phyloP scores from a whole-genome alignment of 2,113 vertebrate species.

The Willisornis vidua region DNA sequence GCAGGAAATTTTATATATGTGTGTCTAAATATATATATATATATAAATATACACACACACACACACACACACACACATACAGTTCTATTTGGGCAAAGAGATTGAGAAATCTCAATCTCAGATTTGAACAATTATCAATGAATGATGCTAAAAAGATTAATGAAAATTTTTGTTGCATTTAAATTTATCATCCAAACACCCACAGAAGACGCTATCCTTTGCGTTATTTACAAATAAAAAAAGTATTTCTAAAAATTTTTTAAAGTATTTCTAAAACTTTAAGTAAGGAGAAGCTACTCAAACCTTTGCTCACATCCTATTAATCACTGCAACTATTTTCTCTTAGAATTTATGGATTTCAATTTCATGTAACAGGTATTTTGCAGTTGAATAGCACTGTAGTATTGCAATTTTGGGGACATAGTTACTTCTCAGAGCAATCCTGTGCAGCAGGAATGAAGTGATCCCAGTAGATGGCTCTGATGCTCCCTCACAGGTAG shows the following conservation, averaged over 20 bases:
- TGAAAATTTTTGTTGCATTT: not conserved
- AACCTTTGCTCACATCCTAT: not conserved
- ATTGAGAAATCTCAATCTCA: not conserved
- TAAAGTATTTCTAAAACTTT: not conserved
- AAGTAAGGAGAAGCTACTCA: not conserved
- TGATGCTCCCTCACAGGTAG: slow-evolving; percentile 30
- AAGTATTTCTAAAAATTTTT: not conserved
- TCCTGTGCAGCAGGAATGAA: not conserved
- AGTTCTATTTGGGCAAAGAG: not conserved
- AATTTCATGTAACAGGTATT: not conserved
- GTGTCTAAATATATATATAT: not conserved
- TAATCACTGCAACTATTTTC: not conserved
- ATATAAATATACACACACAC: rapidly evolving
- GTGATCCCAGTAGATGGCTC: slow-evolving; percentile 64
- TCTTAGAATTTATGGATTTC: not conserved
- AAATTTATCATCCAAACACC: not conserved
- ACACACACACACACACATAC: rapidly evolving
- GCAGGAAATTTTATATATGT: not conserved
- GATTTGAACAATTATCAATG: not conserved
- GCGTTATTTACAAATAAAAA: not conserved
- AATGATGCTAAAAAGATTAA: not conserved
- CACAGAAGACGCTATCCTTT: not conserved
- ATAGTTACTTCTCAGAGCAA: not conserved
- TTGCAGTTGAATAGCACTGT: not conserved
- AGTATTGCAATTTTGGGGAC: not conserved